These are phyloP conservation scores for Ophion ventricosus DNA, from an alignment of 2,888 invertebrate species.

Conservation along the genomic window DNA sequence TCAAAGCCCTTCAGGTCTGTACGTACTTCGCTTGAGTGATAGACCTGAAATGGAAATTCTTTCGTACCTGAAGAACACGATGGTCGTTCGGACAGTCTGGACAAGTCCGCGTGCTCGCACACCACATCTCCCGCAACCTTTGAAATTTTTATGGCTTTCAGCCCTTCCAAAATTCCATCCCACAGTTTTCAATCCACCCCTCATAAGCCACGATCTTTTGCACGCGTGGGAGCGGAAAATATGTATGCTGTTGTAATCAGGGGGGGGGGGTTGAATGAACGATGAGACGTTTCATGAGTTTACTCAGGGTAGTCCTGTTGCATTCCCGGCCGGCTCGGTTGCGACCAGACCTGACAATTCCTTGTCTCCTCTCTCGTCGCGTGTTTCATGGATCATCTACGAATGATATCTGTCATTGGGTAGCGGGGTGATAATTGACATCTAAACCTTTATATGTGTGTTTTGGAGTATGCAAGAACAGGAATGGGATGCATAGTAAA, in stretches of 20 bases:
- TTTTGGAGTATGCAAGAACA: too few relatives aligned
- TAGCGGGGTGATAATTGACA: too few relatives aligned
- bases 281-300: neutral
- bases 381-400: too few relatives aligned
- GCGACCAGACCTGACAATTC: too few relatives aligned
- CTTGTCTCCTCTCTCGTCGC: too few relatives aligned
- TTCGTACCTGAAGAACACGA: constrained; percentile 24
- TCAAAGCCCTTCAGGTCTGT: constrained; percentile 1
- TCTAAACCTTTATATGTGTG: too few relatives aligned
- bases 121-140: neutral
- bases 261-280: neutral
- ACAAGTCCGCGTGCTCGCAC: neutral
- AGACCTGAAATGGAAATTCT: constrained; percentile 40
- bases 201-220: neutral
- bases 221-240: neutral
- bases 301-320: too few relatives aligned
- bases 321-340: too few relatives aligned
- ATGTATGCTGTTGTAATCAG: neutral
- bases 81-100: neutral
- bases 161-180: constrained; percentile 14
- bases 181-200: neutral
- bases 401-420: too few relatives aligned
- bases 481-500: too few relatives aligned
- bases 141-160: constrained; percentile 45
- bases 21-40: constrained; percentile 15